Base-by-base conservation (phyloP, 2,888 invertebrate species). In the Chrysodeixis includens region DNA sequence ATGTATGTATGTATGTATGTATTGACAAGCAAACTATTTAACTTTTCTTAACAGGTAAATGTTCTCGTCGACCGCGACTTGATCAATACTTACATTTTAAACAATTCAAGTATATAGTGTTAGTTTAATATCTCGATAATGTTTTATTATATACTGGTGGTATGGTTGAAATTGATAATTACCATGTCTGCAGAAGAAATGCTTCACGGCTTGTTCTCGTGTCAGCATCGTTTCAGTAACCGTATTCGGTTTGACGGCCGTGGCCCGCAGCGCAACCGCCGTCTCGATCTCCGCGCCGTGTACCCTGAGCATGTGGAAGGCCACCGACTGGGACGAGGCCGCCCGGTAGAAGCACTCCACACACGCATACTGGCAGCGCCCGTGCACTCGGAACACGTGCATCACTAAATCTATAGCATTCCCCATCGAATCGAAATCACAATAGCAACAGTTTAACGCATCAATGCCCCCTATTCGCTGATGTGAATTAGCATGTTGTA, bases 261-360 rank as follows among this genome's bases (percentile, higher is more conserved):
- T 82, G 1, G 85, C 74, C 46, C 82, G 83, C 30, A 89, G 81
- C 51, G 91, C 84, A 56, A 60, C 81, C 71, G 66, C 81, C 35
- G 56, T 75, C 40, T 56, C 54, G 0, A 79, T 71, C 9, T 78
- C 54, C 3, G 67, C 72, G 0, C 82, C 82, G 67, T 95, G 95
- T 4, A 86, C 82, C 16, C 90, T 84, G 14, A 84, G 75, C 52
- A 96, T 95, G 86, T 97, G 97, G 6, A 96, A 90, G 18, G 95
- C 92, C 0, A 97, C 96, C 56, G 96, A 95, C 62, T 96, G 96
- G 56, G 95, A 94, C 0, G 95, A 91, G 0, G 95, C 90, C 0
- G 96, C 96, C 56, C 97, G 92, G 86, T 97, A 97, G 81, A 97
- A 96, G 83, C 97, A 97, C 74, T 95, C 94, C 4, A 90, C 92